phyloP scores from a whole-genome alignment of 1,140 invertebrate species.

The Riptortus pedestris region DNA sequence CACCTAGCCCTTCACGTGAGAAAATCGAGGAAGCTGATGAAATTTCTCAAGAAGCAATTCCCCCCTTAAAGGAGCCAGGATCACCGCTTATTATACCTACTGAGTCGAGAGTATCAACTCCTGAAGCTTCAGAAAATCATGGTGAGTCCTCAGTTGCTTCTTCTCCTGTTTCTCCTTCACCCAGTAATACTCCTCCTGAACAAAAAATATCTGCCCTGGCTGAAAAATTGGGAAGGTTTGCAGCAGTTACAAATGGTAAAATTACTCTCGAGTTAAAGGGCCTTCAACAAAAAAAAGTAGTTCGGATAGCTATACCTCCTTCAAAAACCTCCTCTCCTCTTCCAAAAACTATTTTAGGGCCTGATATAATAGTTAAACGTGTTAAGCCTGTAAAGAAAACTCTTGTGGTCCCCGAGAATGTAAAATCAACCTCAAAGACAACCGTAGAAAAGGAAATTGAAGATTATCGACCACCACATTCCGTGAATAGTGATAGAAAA shows the following conservation, averaged over 20 bases:
- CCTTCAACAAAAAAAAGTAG: constrained; percentile 7
- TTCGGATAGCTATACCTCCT: background rate
- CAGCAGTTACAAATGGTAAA: background rate
- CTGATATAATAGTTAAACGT: constrained; percentile 1
- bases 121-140: too few relatives aligned
- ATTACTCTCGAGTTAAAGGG: background rate
- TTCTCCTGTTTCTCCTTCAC: too few relatives aligned
- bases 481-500: too few relatives aligned
- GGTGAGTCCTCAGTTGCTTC: too few relatives aligned
- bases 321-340: background rate
- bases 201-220: background rate
- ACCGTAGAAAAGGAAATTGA: background rate
- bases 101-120: too few relatives aligned
- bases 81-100: too few relatives aligned
- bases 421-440: background rate
- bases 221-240: background rate
- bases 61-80: too few relatives aligned
- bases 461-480: too few relatives aligned
- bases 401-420: background rate
- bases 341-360: background rate
- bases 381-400: constrained; percentile 3
- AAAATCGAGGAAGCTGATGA: too few relatives aligned
- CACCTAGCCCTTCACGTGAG: too few relatives aligned
- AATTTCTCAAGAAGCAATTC: too few relatives aligned
- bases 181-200: background rate